phyloP scores from a whole-genome alignment of 1,140 invertebrate species.

The Lordiphosa stackelbergi region DNA sequence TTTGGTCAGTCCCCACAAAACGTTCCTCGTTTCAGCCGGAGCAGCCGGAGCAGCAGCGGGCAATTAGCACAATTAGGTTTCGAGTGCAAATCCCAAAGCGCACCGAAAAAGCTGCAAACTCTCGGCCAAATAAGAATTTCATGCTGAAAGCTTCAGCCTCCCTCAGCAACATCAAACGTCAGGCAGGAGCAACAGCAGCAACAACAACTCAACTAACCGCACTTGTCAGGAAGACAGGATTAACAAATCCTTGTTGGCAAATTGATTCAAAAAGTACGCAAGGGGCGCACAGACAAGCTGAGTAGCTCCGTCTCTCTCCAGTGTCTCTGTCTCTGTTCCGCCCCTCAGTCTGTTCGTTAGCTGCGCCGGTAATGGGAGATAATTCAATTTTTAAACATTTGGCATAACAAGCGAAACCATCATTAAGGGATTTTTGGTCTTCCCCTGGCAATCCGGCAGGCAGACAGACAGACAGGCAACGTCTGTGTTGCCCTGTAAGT shows the following conservation, averaged over 20 bases:
- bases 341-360: conserved; percentile 56
- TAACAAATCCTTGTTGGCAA: conserved; percentile 67
- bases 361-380: conserved; percentile 73
- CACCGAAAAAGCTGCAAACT: conserved; percentile 27
- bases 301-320: neutral
- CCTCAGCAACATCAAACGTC: conserved; percentile 64
- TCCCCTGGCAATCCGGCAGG: conserved; percentile 5
- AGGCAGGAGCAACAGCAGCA: conserved; percentile 26
- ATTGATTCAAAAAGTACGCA: conserved; percentile 74
- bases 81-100: conserved; percentile 74
- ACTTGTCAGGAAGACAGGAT: conserved; percentile 76
- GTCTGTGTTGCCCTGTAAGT: conserved; percentile 9
- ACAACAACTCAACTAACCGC: conserved; percentile 74
- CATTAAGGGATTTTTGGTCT: conserved; percentile 76
- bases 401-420: conserved; percentile 77
- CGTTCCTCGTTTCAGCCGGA: conserved; percentile 11
- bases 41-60: conserved; percentile 27
- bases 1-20: conserved; percentile 3
- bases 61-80: conserved; percentile 76
- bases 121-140: conserved; percentile 60
- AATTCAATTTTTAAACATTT: conserved; percentile 77
- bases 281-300: conserved; percentile 26
- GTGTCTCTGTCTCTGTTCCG: conserved; percentile 1
- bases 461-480: neutral
- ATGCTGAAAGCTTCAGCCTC: conserved; percentile 66